Base-by-base conservation (phyloP, 2,113 vertebrate species). In the Cichladusa arquata region DNA sequence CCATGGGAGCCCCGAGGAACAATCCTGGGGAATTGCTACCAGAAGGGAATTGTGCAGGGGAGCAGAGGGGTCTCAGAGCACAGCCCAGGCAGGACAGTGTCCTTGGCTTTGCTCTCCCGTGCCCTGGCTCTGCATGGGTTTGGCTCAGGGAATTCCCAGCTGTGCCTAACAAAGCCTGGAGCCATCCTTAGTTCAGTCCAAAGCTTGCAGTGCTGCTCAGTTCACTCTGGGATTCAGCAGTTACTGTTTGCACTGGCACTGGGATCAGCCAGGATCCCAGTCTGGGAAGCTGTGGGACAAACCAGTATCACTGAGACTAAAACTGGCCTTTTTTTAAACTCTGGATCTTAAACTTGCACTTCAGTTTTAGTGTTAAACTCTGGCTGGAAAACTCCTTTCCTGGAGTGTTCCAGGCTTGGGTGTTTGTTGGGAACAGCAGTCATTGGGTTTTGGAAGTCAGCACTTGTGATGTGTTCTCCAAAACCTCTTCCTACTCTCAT, bases 161-260 rank as follows among this genome's bases (percentile, higher is more conserved):
- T 2, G 0, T 42, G 54, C 54, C 15, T 51, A 16, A 5, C 67
- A 22, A 36, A 62, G 57, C 57, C 57, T 33, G 67, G 57, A 16
- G 20, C 8, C 17, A 5, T 17, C 20, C 8, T 11, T 5, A 2
- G 2, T 7, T 10, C 66, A 34, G 45, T 2, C 9, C 3, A 1
- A 17, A 25, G 25, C 25, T 8, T 22, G 19, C 65, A 23, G 1
- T 24, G 7, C 65, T 50, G 54, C 4, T 23, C 17, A 16, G 3
- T 26, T 1, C 6, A 1, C 44, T 24, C 2, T 20, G 67, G 38
- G 0, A 14, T 26, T 14, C 57, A 22, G 38, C 64, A 58, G n/a
- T 18, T n/a, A 1, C 42, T 40, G 42, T 4, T 4, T 8, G 38
- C 38, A 36, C 38, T 11, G 10, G 51, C 51, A 7, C 26, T 47